Evolutionary conservation across 2,113 vertebrate species (phyloP).

Genomic region (Oryzias celebensis): DNA sequence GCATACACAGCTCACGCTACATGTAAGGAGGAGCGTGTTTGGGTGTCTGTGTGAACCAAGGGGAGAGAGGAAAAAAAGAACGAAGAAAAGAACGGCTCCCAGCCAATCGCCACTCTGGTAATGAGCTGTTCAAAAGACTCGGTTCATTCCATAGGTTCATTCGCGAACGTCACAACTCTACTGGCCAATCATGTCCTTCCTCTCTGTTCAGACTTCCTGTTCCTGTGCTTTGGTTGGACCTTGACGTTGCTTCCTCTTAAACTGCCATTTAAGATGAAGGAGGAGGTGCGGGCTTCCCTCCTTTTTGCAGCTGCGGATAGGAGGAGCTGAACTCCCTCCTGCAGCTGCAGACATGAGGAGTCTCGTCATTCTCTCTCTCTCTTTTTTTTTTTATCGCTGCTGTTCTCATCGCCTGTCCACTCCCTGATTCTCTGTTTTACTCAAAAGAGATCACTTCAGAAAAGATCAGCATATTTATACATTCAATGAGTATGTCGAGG

Average conservation of each 20-base stretch:
- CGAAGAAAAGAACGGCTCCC: not conserved
- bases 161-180: not conserved
- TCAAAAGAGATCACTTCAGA: too few relatives aligned
- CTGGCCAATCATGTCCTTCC: not conserved
- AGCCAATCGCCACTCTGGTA: not conserved
- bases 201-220: not conserved
- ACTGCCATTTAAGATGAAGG: too few relatives aligned
- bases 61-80: not conserved
- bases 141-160: not conserved
- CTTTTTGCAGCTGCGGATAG: too few relatives aligned
- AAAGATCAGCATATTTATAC: too few relatives aligned
- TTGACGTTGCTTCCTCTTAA: not conserved
- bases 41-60: not conserved
- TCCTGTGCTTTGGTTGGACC: conserved; percentile 5
- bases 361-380: too few relatives aligned
- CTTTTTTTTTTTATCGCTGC: too few relatives aligned
- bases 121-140: not conserved
- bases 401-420: too few relatives aligned
- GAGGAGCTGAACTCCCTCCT: too few relatives aligned
- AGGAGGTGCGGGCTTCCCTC: too few relatives aligned
- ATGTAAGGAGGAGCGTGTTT: not conserved
- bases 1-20: not conserved
- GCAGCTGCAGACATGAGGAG: too few relatives aligned
- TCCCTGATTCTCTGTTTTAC: too few relatives aligned
- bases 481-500: too few relatives aligned